Evolutionary conservation across 2,888 invertebrate species (phyloP).

Genomic region (Caenorhabditis sp.): DNA sequence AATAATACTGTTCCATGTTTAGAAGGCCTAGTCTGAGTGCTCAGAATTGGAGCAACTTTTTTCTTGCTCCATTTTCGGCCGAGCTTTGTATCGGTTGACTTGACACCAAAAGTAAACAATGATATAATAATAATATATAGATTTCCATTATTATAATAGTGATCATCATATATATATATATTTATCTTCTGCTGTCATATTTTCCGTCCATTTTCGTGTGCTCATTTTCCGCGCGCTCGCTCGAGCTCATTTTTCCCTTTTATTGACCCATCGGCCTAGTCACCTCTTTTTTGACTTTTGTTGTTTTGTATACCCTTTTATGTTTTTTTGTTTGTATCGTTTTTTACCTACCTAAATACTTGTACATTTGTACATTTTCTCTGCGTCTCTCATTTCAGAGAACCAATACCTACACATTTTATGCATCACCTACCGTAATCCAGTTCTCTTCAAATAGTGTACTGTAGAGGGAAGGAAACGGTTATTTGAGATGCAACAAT

Average conservation of each 20-base stretch:
- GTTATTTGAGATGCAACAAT: slow-evolving; percentile 46
- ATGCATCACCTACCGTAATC: no score
- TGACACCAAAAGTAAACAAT: neutral
- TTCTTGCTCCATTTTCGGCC: neutral
- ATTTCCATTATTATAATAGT: no score
- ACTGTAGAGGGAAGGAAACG: no score
- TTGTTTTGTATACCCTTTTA: neutral
- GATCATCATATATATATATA: no score
- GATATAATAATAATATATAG: neutral
- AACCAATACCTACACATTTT: no score
- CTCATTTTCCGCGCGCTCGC: no score
- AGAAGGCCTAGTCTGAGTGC: no score
- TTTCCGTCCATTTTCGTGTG: no score
- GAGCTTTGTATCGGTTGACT: neutral
- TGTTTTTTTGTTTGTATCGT: neutral
- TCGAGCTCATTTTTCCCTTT: neutral
- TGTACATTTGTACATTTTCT: no score
- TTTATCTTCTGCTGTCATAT: no score
- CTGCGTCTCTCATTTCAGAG: neutral
- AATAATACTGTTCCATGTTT: no score
- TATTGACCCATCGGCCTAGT: neutral
- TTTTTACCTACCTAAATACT: neutral
- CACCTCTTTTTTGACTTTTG: neutral
- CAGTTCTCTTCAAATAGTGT: no score
- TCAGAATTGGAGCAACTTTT: neutral